phyloP scores from a whole-genome alignment of 92 coral and sea anemone genomes.

The Epizoanthus scotinus region DNA sequence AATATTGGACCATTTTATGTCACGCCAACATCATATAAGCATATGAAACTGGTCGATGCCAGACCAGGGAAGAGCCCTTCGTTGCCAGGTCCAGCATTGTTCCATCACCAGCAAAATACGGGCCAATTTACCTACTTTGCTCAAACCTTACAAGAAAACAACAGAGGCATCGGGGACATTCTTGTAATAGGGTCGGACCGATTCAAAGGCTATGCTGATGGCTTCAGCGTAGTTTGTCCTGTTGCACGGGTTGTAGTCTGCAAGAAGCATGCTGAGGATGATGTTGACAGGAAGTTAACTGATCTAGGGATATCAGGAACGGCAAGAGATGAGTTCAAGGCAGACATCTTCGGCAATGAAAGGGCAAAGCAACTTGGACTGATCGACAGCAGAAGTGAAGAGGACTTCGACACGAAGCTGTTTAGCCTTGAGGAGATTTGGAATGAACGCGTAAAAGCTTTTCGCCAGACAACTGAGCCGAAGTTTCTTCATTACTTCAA shows the following conservation, averaged over 20 bases:
- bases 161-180: slow-evolving; percentile 14
- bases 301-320: slow-evolving; percentile 31
- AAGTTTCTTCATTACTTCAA: slow-evolving; percentile 33
- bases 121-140: slow-evolving; percentile 56
- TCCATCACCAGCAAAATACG: slow-evolving; percentile 49
- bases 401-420: slow-evolving; percentile 52
- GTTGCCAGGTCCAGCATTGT: slow-evolving; percentile 60
- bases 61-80: slow-evolving; percentile 40
- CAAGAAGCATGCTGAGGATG: slow-evolving; percentile 50
- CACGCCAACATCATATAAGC: slow-evolving; percentile 47
- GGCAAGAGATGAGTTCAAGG: slow-evolving; percentile 17
- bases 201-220: slow-evolving; percentile 34
- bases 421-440: not conserved
- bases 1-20: slow-evolving; percentile 55
- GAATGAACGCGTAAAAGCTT: slow-evolving; percentile 30
- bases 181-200: slow-evolving; percentile 46
- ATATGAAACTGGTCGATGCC: slow-evolving; percentile 40
- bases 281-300: slow-evolving; percentile 34
- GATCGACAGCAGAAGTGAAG: slow-evolving; percentile 9
- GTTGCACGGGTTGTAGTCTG: slow-evolving; percentile 38
- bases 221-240: slow-evolving; percentile 34
- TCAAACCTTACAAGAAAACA: slow-evolving; percentile 37
- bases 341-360: slow-evolving; percentile 52
- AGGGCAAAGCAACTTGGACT: slow-evolving; percentile 16
- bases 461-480: slow-evolving; percentile 34